Evolutionary conservation across 2,113 vertebrate genomes (phyloP).

Genomic region (Callocephalon fimbriatum): DNA sequence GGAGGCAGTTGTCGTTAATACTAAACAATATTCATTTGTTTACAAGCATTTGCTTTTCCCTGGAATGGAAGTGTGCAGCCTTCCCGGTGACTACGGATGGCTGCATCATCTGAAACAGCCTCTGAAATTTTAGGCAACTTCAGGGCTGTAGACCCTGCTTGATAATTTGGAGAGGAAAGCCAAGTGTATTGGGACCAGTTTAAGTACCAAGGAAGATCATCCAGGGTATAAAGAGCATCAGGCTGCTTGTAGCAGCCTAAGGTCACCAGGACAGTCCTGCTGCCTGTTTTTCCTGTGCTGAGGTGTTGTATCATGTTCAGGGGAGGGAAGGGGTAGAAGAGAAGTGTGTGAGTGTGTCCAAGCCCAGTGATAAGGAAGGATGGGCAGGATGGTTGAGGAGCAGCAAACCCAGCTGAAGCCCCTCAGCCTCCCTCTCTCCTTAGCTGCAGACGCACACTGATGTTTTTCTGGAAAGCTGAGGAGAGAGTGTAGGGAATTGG

Average conservation of each 20-base stretch:
- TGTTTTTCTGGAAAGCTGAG: background rate
- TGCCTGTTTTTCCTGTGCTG: background rate
- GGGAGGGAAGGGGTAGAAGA: background rate
- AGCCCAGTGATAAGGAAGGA: background rate
- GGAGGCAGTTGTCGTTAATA: background rate
- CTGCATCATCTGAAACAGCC: background rate
- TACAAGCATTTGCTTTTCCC: background rate
- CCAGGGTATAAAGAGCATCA: background rate
- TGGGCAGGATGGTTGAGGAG: background rate
- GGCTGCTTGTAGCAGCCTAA: background rate
- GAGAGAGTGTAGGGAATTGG: too few relatives aligned
- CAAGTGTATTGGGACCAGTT: background rate
- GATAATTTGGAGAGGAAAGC: background rate
- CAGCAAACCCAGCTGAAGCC: background rate
- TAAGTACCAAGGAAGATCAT: background rate
- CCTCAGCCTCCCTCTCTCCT: background rate
- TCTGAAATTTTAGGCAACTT: background rate
- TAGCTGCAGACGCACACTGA: background rate
- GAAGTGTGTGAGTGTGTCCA: fast-evolving
- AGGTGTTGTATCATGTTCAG: background rate
- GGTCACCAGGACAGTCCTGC: background rate
- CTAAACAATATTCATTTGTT: conserved; percentile 4
- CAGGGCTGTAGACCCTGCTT: too few relatives aligned
- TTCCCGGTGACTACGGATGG: fast-evolving
- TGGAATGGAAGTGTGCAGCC: background rate